Conservation (phyloP, 2,797 vertebrate genomes). For the Acestrorhynchus altus region DNA sequence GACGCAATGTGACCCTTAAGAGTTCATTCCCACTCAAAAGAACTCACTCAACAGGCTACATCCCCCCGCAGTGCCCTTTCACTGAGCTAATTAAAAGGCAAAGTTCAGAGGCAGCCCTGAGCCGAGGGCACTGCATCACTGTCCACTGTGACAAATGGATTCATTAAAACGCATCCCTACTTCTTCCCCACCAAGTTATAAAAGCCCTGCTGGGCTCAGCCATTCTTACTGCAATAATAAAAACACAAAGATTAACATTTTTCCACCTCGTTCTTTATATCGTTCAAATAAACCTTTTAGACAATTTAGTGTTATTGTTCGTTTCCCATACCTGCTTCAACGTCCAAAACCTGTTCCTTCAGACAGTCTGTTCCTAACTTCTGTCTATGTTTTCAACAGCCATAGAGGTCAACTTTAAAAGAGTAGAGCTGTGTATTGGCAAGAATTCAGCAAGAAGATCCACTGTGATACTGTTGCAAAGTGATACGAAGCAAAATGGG, state of each 20-base stretch:
- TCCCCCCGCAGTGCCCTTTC: constrained; percentile 51
- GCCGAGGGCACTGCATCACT: constrained; percentile 42
- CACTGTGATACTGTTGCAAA: no score
- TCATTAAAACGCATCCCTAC: constrained; percentile 54
- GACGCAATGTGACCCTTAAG: not conserved
- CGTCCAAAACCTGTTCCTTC: no score
- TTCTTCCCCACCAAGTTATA: not conserved
- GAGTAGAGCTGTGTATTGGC: no score
- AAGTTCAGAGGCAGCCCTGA: constrained; percentile 51
- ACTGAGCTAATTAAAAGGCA: constrained; percentile 53
- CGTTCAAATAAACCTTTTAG: not conserved
- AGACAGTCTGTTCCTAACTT: not conserved
- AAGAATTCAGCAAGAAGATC: no score
- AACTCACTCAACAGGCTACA: constrained; percentile 12
- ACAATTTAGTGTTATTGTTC: not conserved
- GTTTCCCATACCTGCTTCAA: not conserved
- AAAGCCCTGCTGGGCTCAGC: not conserved
- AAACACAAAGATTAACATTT: not conserved
- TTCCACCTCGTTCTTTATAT: not conserved
- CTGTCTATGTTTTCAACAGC: no score
- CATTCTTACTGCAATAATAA: not conserved
- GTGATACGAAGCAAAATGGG: no score
- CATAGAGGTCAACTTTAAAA: no score
- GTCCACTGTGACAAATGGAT: constrained; percentile 59
- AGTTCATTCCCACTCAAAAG: constrained; percentile 43